These are phyloP conservation scores for Lysiphlebus fabarum DNA, from an alignment of 1,140 invertebrate genomes.

Conservation along the genomic window DNA sequence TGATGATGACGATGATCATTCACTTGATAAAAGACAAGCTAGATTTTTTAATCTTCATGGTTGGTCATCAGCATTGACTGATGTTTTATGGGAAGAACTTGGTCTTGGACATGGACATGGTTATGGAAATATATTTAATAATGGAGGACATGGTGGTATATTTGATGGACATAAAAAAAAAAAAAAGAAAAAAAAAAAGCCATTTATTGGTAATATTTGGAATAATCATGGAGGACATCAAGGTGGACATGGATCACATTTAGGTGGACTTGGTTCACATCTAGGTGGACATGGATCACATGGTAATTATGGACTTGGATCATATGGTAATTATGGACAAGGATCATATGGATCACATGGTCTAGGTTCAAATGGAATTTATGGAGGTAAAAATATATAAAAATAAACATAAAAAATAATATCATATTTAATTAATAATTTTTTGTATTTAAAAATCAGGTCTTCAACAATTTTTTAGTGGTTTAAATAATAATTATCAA, in stretches of 20 bases:
- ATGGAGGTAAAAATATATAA: slow-evolving; percentile 2
- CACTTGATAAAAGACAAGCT: too few species aligned
- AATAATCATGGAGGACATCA: not conserved
- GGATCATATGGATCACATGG: not conserved
- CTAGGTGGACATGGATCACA: slow-evolving; percentile 19
- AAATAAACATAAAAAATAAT: not conserved
- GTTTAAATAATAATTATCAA: slow-evolving; percentile 10
- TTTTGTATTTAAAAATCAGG: not conserved
- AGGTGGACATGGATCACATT: slow-evolving; percentile 15
- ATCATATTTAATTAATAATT: slow-evolving; percentile 7
- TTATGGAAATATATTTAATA: not conserved
- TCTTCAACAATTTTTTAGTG: not conserved
- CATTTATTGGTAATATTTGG: not conserved
- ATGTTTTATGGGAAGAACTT: slow-evolving; percentile 11
- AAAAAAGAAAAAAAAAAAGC: not conserved
- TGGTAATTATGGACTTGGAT: not conserved
- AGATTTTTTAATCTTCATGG: slow-evolving; percentile 24
- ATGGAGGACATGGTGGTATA: too few species aligned
- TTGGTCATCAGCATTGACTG: slow-evolving; percentile 26
- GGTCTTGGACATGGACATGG: not conserved
- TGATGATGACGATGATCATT: too few species aligned
- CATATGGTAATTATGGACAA: not conserved
- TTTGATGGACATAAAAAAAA: not conserved
- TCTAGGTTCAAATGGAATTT: not conserved
- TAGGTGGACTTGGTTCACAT: slow-evolving; percentile 12